Evolutionary conservation across 2,888 invertebrate genomes (phyloP), one percentile per base, ranked within the genome.

Genomic region (Ceratothoa steindachneri): DNA sequence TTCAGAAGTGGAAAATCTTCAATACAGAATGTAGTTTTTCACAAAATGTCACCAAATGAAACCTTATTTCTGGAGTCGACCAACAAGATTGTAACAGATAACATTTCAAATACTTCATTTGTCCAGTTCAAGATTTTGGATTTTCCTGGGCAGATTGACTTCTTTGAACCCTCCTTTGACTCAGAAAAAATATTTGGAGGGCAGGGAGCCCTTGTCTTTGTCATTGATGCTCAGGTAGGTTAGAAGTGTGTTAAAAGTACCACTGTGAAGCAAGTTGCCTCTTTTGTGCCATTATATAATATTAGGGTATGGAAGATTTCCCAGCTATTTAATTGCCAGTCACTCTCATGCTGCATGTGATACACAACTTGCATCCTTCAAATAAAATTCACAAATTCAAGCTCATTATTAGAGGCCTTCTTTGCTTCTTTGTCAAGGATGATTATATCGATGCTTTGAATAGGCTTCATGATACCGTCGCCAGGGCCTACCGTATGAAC

Each of bases 71-170:
- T 99, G 80, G 99, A 99, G 85, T 97, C 97, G 80, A 99, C 98
- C 68, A 97, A 95, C 84, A 96, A 98, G 88, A 95, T 99, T 81
- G 93, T 96, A 1, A 97, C 97, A 86, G 97, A 99, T 86, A 97
- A 97, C 83, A 95, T 99, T 80, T 95, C 95, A 82, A 97, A 97
- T 85, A 91, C 91, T 66, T 92, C 98, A 82, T 99, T 99, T 88
- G 97, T 99, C 69, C 97, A 98, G 85, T 99, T 99, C 86, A 96
- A 98, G 90, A 97, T 99, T 81, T 97, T 97, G 95, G 99, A 99
- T 85, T 96, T 99, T 85, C 99, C 99, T 3, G 99, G 98, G 0
- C 98, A 99, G 85, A 95, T 98, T 81, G 97, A 98, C 84, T 96
- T 97, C 83, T 95, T 97, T 85, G 97, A 98, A 87, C 91, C 94